Evolutionary conservation across 35 echinoderm and acorn worm species (phyloP), one percentile per base, ranked within the genome.

Genomic region (Lytechinus variegatus): DNA sequence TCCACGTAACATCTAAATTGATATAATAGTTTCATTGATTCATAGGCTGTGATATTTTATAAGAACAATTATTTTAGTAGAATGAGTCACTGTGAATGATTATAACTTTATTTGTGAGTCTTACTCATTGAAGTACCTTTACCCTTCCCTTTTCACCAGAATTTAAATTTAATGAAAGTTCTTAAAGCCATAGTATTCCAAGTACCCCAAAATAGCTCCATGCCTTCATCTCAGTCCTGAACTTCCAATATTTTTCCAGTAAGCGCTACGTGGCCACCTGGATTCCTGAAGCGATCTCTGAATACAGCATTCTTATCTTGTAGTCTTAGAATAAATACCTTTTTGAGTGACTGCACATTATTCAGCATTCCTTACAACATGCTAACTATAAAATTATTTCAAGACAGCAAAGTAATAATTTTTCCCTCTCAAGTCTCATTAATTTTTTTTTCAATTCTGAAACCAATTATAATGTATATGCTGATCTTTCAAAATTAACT

Each of bases 201-300:
- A 92, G 8, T 55, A 92, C 52, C 54, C 91, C 10, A 7, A 92
- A 92, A 92, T 92, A 92, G 91, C 91, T 54, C 8, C 91, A 92
- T 92, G n/a, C n/a, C n/a, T n/a, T n/a, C n/a, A n/a, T n/a, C 54
- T 92, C 54, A 92, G 91, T 92, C 52, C 91, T 92, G 54, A 92
- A 92, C 91, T 92, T 4, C 91, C 21, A 8, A 92, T 92, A 92
- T 92, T n/a, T n/a, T 92, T n/a, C n/a, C n/a, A n/a, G n/a, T n/a
- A n/a, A n/a, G n/a, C n/a, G n/a, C n/a, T n/a, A n/a, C n/a, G n/a
- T n/a, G n/a, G n/a, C n/a, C n/a, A n/a, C n/a, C n/a, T n/a, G n/a
- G 91, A 6, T 54, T 53, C 10, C 21, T 16, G 54, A 54, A 92
- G 91, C 52, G 9, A 5, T 92, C 91, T 53, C 91, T 12, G 91